Evolutionary conservation across 2,113 vertebrate genomes (phyloP).

Genomic region (Anser brachyrhynchus): DNA sequence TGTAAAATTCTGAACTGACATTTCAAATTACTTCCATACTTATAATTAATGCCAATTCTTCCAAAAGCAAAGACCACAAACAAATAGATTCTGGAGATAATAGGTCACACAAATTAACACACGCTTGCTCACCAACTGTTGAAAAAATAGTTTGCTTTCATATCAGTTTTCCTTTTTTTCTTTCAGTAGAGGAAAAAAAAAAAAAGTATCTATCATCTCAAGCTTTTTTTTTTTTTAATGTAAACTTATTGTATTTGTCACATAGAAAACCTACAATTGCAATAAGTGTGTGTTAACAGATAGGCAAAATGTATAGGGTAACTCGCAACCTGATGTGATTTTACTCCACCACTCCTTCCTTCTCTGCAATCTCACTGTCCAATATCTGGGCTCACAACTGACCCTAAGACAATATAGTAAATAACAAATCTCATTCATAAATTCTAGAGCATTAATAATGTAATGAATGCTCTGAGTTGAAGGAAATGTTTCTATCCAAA

Average conservation of each 20-base stretch:
- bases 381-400: not conserved
- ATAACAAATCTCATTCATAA: not conserved
- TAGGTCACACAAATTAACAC: conserved; percentile 46
- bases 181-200: not conserved
- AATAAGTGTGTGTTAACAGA: not conserved
- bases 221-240: not conserved
- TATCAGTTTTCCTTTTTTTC: not conserved
- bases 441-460: not conserved
- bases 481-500: not conserved
- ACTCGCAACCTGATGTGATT: not conserved
- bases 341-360: not conserved
- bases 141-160: conserved; percentile 13
- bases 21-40: conserved; percentile 71
- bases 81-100: conserved; percentile 55
- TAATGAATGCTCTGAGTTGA: not conserved
- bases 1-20: conserved; percentile 72
- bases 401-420: not conserved
- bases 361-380: not conserved
- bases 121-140: not conserved
- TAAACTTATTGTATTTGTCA: not conserved
- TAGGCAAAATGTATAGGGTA: not conserved
- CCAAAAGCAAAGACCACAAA: conserved; percentile 52
- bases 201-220: not conserved
- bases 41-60: conserved; percentile 69
- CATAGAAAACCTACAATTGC: not conserved